Evolutionary conservation across 2,797 vertebrate species (phyloP).

Genomic region (Aplochiton taeniatus): DNA sequence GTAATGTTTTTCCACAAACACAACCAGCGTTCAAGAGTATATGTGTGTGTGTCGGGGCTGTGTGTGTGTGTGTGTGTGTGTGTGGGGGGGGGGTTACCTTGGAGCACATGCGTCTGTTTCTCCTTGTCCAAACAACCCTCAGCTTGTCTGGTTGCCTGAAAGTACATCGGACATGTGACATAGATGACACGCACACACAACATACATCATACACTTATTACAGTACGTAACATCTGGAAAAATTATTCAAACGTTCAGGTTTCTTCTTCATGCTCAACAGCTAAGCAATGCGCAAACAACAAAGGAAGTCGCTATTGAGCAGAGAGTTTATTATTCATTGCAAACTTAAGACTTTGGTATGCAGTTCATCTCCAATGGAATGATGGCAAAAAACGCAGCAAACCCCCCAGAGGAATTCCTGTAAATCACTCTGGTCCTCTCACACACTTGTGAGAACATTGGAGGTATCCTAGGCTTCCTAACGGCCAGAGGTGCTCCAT

Average conservation of each 20-base stretch:
- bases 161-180: conserved; percentile 20
- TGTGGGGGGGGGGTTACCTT: conserved; percentile 73
- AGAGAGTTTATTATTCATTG: no score
- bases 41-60: background rate
- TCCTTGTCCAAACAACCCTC: conserved; percentile 89
- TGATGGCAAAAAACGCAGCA: background rate
- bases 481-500: background rate
- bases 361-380: background rate
- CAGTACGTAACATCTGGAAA: no score
- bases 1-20: no score
- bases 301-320: no score
- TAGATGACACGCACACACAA: conserved; percentile 6
- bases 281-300: no score
- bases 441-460: no score
- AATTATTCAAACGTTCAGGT: no score
- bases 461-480: no score
- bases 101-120: conserved; percentile 88
- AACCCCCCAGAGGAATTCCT: background rate
- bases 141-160: conserved; percentile 92
- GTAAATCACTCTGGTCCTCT: no score
- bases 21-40: no score
- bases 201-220: background rate
- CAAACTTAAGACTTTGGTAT: no score
- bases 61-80: background rate
- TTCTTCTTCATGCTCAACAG: no score